Conservation (phyloP, 2,797 vertebrate species). For the Chaetodon trifasciatus region DNA sequence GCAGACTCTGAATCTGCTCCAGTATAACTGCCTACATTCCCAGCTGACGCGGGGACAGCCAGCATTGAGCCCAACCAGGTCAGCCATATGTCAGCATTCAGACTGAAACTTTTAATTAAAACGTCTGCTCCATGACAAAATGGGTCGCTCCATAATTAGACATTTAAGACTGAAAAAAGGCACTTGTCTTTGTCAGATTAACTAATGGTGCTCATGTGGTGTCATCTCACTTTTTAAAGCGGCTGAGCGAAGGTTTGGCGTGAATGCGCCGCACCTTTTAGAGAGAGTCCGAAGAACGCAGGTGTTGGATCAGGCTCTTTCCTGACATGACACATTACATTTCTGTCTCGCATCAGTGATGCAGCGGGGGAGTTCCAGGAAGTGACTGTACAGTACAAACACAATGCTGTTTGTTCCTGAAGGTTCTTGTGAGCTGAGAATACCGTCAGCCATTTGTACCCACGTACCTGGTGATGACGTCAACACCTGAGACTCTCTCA, state of each 20-base stretch:
- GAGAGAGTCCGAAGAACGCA: background rate
- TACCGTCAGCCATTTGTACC: slow-evolving; percentile 25
- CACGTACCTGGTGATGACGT: slow-evolving; percentile 44
- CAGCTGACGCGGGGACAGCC: slow-evolving; percentile 19
- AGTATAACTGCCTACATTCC: background rate
- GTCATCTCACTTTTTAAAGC: background rate
- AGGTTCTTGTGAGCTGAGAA: slow-evolving; percentile 19
- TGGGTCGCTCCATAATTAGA: slow-evolving; percentile 10
- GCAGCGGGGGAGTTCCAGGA: slow-evolving; percentile 8
- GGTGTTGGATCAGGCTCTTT: slow-evolving; percentile 3
- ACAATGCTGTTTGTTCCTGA: slow-evolving; percentile 28
- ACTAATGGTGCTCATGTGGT: background rate
- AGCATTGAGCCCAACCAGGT: slow-evolving; percentile 27
- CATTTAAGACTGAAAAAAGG: background rate
- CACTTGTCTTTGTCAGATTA: background rate
- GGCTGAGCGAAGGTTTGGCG: background rate
- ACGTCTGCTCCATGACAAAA: background rate
- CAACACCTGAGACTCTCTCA: slow-evolving; percentile 32
- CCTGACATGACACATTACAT: background rate
- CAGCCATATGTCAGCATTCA: slow-evolving; percentile 30
- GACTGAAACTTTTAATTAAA: slow-evolving; percentile 33
- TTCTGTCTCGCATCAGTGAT: slow-evolving; percentile 1
- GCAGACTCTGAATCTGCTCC: slow-evolving; percentile 15
- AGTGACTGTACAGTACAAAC: slow-evolving; percentile 10
- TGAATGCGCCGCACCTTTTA: background rate